These are phyloP conservation scores for Chiridota heheva DNA, from an alignment of 35 echinoderm and acorn worm genomes.

Conservation along the genomic window DNA sequence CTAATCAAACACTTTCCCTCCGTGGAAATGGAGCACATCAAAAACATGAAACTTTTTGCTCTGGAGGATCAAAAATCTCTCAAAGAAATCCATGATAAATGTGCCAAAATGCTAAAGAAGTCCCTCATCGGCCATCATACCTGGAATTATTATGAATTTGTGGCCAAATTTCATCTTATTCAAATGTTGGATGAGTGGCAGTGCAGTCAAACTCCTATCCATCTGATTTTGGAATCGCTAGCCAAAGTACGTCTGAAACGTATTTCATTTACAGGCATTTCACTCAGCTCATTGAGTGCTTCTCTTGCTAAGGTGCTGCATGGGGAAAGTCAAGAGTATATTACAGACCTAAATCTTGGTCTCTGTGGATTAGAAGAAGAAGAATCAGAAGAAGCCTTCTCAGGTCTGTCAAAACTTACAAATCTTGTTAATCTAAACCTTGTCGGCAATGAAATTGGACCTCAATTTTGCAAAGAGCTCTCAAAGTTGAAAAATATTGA, in stretches of 20 bases:
- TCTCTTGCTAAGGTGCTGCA: not conserved
- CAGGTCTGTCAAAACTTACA: not conserved
- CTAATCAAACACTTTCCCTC: slow-evolving; percentile 6
- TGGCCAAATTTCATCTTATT: slow-evolving; percentile 21
- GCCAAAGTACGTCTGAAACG: not conserved
- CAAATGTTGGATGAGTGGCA: slow-evolving; percentile 36
- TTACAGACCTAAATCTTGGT: slow-evolving; percentile 4
- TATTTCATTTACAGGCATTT: not conserved
- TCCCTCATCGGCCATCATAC: not conserved
- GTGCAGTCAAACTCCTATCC: slow-evolving; percentile 1
- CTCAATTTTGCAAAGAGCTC: not conserved
- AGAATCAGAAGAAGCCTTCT: not conserved
- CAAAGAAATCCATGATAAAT: not conserved
- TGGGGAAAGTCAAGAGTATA: not conserved
- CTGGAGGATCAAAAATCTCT: too few relatives aligned
- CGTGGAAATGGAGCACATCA: slow-evolving; percentile 1
- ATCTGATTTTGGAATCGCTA: not conserved
- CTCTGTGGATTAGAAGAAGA: not conserved
- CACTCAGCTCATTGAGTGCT: not conserved
- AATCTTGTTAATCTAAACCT: slow-evolving; percentile 16
- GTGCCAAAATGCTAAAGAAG: not conserved
- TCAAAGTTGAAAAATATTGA: not conserved
- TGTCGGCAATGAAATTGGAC: slow-evolving; percentile 5
- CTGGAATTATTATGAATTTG: slow-evolving; percentile 30
- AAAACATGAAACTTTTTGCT: slow-evolving; percentile 24